Base-by-base conservation (phyloP, 1,140 invertebrate genomes). In the Cherax quadricarinatus region DNA sequence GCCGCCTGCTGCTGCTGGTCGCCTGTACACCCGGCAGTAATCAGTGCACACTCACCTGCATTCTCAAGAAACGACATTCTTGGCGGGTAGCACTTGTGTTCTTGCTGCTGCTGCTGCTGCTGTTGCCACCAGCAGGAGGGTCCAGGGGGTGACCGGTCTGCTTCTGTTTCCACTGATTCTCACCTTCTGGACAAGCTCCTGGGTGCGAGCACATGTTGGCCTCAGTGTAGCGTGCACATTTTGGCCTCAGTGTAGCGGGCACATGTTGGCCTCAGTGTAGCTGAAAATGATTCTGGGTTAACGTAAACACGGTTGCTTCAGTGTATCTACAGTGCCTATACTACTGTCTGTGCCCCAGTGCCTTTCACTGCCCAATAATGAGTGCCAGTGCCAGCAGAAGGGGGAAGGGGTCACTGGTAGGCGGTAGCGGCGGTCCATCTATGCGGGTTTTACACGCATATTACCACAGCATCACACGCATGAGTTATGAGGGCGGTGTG, bases 11-110 rank as follows among this genome's bases (percentile, higher is more conserved):
- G 30, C 30, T 41, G 30, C 30, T 41, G 30, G 21, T 53, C 81
- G 30, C 81, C 81, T 60, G 57, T 60, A n/a, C 81, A 57, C 51
- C 51, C 51, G 81, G 4, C 81, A 51, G 81, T 83, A 60, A 60
- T 60, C 81, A 83, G 81, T 83, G 81, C 81, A n/a, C 24, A 57
- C 81, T 83, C 53, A 60, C 81, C 81, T 83, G 81, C 81, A 57
- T 83, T 53, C 51, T 83, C n/a, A 51, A n/a, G 24, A 60, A 51
- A 51, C 81, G 81, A 83, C 81, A 83, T 83, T 83, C 81, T 51
- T 83, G 81, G 51, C 81, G 81, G 81, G 81, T 18, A 41, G n/a
- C 14, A 21, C 41, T 53, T 41, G 66, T 70, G 18, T 2, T 21
- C 66, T 18, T 70, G 12, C 14, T 18, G n/a, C 21, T 5, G 70